Evolutionary conservation across 23 tunicate genomes (phyloP).

Genomic region (Trididemnum miniatum): DNA sequence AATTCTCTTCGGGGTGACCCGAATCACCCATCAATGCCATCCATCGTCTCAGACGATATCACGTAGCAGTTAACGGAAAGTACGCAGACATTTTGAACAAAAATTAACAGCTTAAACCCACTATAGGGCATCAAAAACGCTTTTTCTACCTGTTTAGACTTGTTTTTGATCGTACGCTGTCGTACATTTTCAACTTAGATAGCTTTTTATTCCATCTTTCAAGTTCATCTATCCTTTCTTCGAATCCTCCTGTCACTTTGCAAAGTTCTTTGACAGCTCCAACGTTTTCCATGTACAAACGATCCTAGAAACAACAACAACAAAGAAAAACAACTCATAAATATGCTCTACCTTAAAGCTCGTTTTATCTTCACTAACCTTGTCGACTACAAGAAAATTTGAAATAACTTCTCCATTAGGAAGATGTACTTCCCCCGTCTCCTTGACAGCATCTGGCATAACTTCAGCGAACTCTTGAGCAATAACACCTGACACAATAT

Average conservation of each 20-base stretch:
- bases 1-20: too few relatives aligned
- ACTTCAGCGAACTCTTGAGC: conserved; percentile 90
- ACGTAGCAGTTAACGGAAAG: too few relatives aligned
- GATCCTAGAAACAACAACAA: too few relatives aligned
- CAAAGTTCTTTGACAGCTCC: conserved; percentile 93
- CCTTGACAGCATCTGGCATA: conserved; percentile 84
- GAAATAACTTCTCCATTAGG: conserved; percentile 79
- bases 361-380: too few relatives aligned
- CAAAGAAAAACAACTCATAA: too few relatives aligned
- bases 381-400: conserved; percentile 88
- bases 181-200: conserved; percentile 64
- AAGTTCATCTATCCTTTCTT: conserved; percentile 80
- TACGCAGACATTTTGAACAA: too few relatives aligned
- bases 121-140: too few relatives aligned
- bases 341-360: too few relatives aligned
- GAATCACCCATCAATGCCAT: too few relatives aligned
- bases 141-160: conserved; percentile 19
- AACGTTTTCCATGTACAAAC: conserved; percentile 91
- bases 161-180: conserved; percentile 75
- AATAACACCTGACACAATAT: conserved; percentile 85
- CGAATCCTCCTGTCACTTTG: conserved; percentile 80
- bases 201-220: conserved; percentile 90
- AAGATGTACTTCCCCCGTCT: conserved; percentile 85
- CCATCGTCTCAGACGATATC: too few relatives aligned
- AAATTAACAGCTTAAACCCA: too few relatives aligned